Base-by-base conservation (phyloP, 1,140 invertebrate genomes). In the Tetranychus cinnabarinus region DNA sequence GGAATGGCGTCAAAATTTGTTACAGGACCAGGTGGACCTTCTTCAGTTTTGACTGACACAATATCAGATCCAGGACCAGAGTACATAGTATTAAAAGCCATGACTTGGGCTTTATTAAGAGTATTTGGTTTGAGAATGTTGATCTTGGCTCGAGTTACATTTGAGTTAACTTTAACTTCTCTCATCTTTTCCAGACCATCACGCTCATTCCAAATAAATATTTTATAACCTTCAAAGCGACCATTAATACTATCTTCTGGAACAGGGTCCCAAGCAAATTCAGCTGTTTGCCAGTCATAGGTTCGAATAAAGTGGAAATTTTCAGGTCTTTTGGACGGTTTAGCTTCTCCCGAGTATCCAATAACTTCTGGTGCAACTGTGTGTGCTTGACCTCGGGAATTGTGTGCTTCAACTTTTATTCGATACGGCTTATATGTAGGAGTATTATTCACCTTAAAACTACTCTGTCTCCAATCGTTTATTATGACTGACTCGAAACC, bases 191-290 rank as follows among this genome's bases (percentile, higher is more conserved):
- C 80, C 67, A 83, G 80, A 45, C 82, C 80, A 54, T 85, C 84
- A 58, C 71, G 75, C 35, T 69, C 61, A 4, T 83, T 88, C 90
- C 90, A 95, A 1, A 85, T 91, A 73, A 90, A 85, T 59, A 96
- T 88, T 75, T 92, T 92, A 71, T 96, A 97, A 12, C 91, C 91
- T 67, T 83, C 84, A 71, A 96, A 89, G 71, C 93, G 84, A n/a
- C 91, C 91, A 34, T 80, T 75, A 0, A 72, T 80, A 1, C 82
- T 82, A 55, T 85, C 80, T 0, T 78, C 70, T 1, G 80, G 69
- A 0, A 92, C 87, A 1, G 83, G 79, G 58, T 81, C 80, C 89
- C 89, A 92, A 58, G 80, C 81, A n/a, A 93, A 74, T 23, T 83
- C 68, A 0, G 87, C 88, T 5, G 78, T 81, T 50, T 81, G 87